phyloP scores from a whole-genome alignment of 2,888 invertebrate species.

The Mythimna loreyi region DNA sequence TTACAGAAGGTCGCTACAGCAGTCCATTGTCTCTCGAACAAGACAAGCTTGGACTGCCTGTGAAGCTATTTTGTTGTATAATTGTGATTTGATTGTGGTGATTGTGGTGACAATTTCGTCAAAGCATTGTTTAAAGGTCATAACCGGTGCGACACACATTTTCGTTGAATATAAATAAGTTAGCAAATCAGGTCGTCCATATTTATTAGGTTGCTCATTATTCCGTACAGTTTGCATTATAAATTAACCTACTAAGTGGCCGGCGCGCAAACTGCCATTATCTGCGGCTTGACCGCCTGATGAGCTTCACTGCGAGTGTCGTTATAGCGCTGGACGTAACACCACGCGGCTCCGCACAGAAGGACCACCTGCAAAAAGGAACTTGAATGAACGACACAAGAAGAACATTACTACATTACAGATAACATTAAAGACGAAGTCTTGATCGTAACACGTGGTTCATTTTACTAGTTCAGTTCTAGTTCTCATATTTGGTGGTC shows the following conservation, averaged over 20 bases:
- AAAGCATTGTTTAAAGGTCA: constrained; percentile 46
- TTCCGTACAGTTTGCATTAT: constrained; percentile 53
- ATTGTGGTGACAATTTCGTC: constrained; percentile 28
- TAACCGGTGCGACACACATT: constrained; percentile 32
- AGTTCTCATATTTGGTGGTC: not conserved
- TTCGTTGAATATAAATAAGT: constrained; percentile 49
- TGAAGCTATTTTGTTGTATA: not conserved
- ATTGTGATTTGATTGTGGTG: constrained; percentile 13
- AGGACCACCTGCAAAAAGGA: not conserved
- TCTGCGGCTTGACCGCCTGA: constrained; percentile 35
- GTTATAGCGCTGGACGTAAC: constrained; percentile 18
- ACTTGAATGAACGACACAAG: not conserved
- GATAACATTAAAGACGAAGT: not conserved
- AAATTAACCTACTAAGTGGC: constrained; percentile 50
- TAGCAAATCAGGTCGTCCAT: constrained; percentile 54
- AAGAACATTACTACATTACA: no score
- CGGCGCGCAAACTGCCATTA: constrained; percentile 42
- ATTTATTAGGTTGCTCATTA: constrained; percentile 57
- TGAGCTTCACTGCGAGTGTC: constrained; percentile 49
- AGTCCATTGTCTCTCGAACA: not conserved
- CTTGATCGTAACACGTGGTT: not conserved
- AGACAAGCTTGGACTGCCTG: not conserved
- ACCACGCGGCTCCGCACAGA: constrained; percentile 10
- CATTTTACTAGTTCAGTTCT: not conserved
- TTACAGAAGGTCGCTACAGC: not conserved